Percentiles rank a stretch among this genome's conserved stretches.
These are phyloP conservation scores for Pandion haliaetus DNA, from an alignment of 2,113 vertebrate genomes.

Conservation along the genomic window DNA sequence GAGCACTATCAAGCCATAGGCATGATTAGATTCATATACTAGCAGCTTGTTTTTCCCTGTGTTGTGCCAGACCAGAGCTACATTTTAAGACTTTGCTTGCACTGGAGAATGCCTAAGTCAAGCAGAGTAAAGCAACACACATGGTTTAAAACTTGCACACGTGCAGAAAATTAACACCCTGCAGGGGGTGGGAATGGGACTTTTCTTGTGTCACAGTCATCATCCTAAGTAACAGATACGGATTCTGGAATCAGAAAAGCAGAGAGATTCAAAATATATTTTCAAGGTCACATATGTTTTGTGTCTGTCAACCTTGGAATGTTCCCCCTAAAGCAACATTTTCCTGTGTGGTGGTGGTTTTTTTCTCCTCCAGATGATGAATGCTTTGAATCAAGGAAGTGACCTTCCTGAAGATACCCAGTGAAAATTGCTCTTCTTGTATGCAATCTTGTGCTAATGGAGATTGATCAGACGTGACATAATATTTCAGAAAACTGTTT, in stretches of 20 bases:
- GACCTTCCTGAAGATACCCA: not conserved
- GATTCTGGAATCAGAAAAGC: not conserved
- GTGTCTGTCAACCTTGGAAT: slow-evolving; percentile 1
- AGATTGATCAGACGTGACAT: not conserved
- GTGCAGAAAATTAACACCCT: not conserved
- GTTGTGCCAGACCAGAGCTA: not conserved
- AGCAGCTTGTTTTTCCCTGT: not conserved
- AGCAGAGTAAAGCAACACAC: not conserved
- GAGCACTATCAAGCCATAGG: not conserved
- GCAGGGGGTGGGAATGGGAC: not conserved
- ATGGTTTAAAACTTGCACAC: not conserved
- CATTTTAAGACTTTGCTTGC: not conserved
- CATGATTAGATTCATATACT: not conserved
- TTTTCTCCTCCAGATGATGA: not conserved
- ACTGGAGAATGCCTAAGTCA: not conserved
- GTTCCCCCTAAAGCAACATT: not conserved
- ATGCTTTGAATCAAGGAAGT: slow-evolving; percentile 20
- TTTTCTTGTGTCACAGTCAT: not conserved
- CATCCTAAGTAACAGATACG: not conserved
- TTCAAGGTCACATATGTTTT: slow-evolving; percentile 19
- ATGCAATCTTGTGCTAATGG: not conserved
- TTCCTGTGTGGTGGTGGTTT: not conserved
- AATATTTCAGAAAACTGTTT: not conserved
- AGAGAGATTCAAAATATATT: not conserved
- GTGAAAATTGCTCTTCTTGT: not conserved